These are phyloP conservation scores for Pseudochaenichthys georgianus DNA, from an alignment of 2,797 vertebrate genomes.

Conservation along the genomic window DNA sequence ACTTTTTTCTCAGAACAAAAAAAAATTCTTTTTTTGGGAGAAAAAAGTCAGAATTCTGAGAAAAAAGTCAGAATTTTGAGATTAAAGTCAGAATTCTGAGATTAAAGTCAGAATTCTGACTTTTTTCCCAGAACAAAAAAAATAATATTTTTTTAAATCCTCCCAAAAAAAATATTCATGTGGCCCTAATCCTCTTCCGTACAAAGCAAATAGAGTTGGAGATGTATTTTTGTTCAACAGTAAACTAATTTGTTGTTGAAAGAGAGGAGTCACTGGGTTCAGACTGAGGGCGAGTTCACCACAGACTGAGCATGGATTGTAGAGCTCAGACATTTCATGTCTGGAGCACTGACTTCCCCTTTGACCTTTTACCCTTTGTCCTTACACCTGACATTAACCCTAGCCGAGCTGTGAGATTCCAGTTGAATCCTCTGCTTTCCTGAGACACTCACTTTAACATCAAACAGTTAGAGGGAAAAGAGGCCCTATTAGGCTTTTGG, in stretches of 20 bases:
- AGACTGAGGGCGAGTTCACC: background rate
- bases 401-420: background rate
- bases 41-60: no score
- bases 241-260: background rate
- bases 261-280: constrained; percentile 6
- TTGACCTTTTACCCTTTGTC: constrained; percentile 16
- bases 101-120: no score
- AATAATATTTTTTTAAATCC: no score
- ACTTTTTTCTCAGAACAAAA: no score
- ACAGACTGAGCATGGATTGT: constrained; percentile 1
- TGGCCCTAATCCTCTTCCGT: no score
- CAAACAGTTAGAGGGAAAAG: no score
- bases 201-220: background rate
- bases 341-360: constrained; percentile 1
- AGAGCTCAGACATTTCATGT: constrained; percentile 9
- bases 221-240: background rate
- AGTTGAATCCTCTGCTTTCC: background rate
- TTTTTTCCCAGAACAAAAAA: no score
- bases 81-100: no score
- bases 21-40: no score
- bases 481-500: no score
- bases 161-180: no score
- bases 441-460: background rate
- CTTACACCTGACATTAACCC: background rate
- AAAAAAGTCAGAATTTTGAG: no score